Conservation (phyloP, 1,140 invertebrate species). For the Pomacea maculata region DNA sequence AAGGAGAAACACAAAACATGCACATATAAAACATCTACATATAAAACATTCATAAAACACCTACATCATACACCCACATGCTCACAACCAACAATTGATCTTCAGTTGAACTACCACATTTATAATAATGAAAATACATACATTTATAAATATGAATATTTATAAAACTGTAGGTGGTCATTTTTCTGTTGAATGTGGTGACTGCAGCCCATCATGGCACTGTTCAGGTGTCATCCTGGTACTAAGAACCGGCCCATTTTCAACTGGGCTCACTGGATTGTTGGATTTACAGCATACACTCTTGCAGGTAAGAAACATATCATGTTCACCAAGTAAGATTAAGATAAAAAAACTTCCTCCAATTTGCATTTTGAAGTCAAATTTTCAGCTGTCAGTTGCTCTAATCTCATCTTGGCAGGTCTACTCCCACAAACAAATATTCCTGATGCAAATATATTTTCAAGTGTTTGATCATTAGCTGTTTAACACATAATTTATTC, state of each 20-base stretch:
- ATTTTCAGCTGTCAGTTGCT: no score
- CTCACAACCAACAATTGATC: not conserved
- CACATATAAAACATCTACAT: not conserved
- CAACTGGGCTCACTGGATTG: constrained; percentile 93
- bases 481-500: no score
- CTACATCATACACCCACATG: not conserved
- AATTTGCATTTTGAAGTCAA: no score
- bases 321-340: no score
- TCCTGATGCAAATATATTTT: no score
- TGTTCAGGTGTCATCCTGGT: constrained; percentile 86
- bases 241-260: constrained; percentile 83
- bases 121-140: not conserved
- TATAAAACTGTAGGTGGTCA: not conserved
- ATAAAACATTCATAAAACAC: not conserved
- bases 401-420: no score
- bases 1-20: not conserved
- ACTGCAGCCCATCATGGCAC: constrained; percentile 88
- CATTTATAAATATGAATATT: not conserved
- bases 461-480: no score
- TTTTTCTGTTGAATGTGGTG: not conserved
- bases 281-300: constrained; percentile 89
- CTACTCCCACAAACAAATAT: no score
- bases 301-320: constrained; percentile 75
- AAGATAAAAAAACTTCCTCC: no score
- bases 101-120: not conserved